Evolutionary conservation across 2,797 vertebrate species (phyloP).

Genomic region (Carduelis carduelis): DNA sequence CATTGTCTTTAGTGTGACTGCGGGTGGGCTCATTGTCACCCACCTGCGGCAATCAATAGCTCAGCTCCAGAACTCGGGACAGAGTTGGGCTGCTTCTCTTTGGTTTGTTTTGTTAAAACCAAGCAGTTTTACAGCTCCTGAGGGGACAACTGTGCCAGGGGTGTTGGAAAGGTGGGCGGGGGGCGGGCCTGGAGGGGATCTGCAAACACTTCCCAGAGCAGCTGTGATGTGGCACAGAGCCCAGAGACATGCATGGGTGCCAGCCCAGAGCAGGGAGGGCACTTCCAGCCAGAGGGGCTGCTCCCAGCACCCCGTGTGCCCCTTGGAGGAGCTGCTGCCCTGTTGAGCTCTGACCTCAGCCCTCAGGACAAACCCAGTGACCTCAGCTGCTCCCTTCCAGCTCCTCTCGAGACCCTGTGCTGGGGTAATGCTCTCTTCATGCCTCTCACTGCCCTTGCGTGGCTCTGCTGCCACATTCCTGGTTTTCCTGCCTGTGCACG

Average conservation of each 20-base stretch:
- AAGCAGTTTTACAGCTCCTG: not conserved
- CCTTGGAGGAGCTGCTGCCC: not conserved
- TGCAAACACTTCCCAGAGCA: not conserved
- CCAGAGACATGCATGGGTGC: not conserved
- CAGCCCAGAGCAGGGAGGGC: not conserved
- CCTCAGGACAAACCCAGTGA: not conserved
- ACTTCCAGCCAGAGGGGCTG: not conserved
- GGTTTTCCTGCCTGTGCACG: not conserved
- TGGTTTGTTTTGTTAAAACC: not conserved
- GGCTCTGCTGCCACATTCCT: not conserved
- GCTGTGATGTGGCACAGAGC: not conserved
- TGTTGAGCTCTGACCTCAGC: not conserved
- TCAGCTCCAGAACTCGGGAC: not conserved
- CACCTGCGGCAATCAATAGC: not conserved
- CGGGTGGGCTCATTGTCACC: not conserved
- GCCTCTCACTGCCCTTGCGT: not conserved
- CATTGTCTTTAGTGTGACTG: not conserved
- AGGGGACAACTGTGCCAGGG: not conserved
- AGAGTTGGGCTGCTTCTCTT: not conserved
- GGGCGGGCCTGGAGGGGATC: not conserved
- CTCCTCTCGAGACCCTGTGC: no score
- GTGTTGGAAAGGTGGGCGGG: not conserved
- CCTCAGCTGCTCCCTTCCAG: not conserved
- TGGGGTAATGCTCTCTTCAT: fast-evolving
- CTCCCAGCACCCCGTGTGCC: not conserved